Base-by-base conservation (phyloP, 2,113 vertebrate species). In the Charadrius vociferus region DNA sequence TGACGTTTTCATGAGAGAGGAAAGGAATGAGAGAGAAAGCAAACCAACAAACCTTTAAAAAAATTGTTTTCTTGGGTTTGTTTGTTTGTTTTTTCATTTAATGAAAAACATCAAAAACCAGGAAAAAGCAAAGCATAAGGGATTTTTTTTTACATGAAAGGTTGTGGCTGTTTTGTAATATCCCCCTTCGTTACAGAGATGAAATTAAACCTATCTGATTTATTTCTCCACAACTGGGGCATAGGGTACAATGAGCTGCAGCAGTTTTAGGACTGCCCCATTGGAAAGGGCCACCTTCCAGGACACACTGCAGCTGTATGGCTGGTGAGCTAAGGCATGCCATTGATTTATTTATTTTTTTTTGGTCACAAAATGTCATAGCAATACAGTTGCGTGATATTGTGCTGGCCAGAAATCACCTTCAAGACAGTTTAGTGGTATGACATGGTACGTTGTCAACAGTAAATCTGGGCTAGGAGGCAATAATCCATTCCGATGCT, bases 381-480 rank as follows among this genome's bases (percentile, higher is more conserved):
- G 52, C 52, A 86, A 93, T 81, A 53, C 43, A 55, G 47, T 67
- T 75, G 86, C 21, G 55, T 63, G 37, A 74, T 92, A 77, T 15
- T 68, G 30, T 82, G 34, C 74, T 86, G 84, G 74, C 78, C 87
- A 96, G 92, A 96, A 96, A 94, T 92, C 90, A 93, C 92, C 65
- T 95, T 93, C 83, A 84, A 92, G 83, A 90, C 83, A 97, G 83
- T 68, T 95, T 65, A 84, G 90, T 91, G 43, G 43, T n/a, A 86
- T 86, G 80, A 87, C 68, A 89, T 81, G 56, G 72, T 93, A 63
- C 4, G 0, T 15, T 23, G 36, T 95, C 95, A 95, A 81, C 94
- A 91, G 72, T 95, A 96, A 91, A 92, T 95, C 94, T 89, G 81
- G 43, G 27, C 77, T 84, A 58, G 52, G 62, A 90, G 50, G 80